Conservation (phyloP, 1,140 invertebrate genomes). For the Drosophila auraria region DNA sequence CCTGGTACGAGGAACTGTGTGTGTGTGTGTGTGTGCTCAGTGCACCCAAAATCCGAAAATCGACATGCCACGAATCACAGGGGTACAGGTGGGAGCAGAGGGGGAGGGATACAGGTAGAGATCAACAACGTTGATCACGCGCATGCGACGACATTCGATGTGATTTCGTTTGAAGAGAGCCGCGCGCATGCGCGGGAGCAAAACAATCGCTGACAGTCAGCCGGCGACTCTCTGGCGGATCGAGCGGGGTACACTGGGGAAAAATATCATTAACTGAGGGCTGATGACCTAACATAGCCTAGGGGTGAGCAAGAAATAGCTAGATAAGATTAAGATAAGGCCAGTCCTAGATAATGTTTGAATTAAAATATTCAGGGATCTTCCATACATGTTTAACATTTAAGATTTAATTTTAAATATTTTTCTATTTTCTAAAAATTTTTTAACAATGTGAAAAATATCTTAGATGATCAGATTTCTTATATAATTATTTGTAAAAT, state of each 20-base stretch:
- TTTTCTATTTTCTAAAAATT: too few relatives aligned
- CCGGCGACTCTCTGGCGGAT: slow-evolving; percentile 37
- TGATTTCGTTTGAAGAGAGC: slow-evolving; percentile 83
- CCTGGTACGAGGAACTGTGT: slow-evolving; percentile 12
- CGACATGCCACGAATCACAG: slow-evolving; percentile 24
- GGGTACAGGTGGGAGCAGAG: neutral
- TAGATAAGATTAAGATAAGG: neutral
- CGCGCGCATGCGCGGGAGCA: slow-evolving; percentile 81
- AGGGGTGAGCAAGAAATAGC: neutral
- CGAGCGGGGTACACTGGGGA: neutral
- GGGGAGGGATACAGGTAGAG: slow-evolving; percentile 53
- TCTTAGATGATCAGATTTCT: too few relatives aligned
- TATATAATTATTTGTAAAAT: too few relatives aligned
- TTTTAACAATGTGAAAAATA: too few relatives aligned
- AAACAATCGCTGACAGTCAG: slow-evolving; percentile 76
- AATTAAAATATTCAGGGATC: neutral
- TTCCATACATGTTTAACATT: too few relatives aligned
- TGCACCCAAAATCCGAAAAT: slow-evolving; percentile 68
- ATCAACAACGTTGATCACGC: slow-evolving; percentile 83
- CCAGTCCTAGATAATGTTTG: neutral
- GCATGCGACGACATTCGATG: slow-evolving; percentile 83
- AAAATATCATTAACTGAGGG: neutral
- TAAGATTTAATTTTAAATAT: too few relatives aligned
- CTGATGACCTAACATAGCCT: too few relatives aligned
- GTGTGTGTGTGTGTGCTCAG: slow-evolving; percentile 23